Percentiles rank a stretch among this genome's conserved stretches.
These are phyloP conservation scores for Sebastes paucispinis DNA, from an alignment of 2,797 vertebrate genomes.

Conservation along the genomic window DNA sequence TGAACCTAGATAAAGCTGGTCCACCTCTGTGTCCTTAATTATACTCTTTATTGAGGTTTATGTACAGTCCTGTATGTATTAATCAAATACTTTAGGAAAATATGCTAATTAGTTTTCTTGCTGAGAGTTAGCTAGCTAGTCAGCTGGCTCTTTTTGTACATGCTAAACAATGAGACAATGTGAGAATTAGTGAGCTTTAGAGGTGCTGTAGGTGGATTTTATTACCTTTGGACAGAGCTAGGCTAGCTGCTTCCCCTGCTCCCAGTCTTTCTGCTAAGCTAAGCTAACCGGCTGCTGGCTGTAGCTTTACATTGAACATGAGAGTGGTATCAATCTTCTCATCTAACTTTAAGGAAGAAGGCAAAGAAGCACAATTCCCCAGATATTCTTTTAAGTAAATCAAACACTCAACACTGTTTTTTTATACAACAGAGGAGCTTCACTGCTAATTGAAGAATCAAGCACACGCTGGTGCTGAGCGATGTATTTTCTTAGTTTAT, in stretches of 20 bases:
- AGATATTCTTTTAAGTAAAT: conserved; percentile 3
- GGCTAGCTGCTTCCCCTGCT: neutral
- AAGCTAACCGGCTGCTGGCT: neutral
- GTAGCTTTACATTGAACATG: neutral
- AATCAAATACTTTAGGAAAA: neutral
- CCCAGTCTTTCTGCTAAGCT: neutral
- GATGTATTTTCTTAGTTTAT: neutral
- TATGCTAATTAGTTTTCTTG: neutral
- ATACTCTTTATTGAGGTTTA: neutral
- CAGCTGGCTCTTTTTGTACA: neutral
- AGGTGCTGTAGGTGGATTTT: neutral
- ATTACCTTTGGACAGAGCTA: neutral
- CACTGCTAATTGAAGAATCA: neutral
- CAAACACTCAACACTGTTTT: neutral
- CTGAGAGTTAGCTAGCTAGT: neutral
- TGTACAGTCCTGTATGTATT: neutral
- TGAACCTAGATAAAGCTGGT: neutral
- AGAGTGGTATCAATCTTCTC: neutral
- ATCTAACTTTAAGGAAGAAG: neutral
- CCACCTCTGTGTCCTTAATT: neutral
- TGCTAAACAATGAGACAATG: neutral
- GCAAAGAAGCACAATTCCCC: neutral
- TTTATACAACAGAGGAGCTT: neutral
- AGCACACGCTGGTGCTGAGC: neutral
- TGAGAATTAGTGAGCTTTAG: neutral